A percentile compares a stretch with the other conserved stretches of the same genome.
phyloP scores from a whole-genome alignment of 2,113 vertebrate genomes.

The Alouatta palliata region DNA sequence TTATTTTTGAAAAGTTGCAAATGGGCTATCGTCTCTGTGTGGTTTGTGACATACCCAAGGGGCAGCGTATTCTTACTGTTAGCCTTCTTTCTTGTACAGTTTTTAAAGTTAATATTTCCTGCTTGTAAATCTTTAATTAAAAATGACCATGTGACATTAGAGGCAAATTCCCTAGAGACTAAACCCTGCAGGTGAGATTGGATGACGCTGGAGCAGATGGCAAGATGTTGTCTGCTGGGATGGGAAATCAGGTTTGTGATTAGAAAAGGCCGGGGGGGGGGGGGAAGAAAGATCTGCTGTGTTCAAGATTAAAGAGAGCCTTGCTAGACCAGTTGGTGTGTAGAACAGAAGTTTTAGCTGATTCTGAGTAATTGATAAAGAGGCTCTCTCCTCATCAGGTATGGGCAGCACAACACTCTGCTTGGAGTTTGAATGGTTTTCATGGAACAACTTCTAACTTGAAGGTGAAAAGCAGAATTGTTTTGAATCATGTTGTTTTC shows the following conservation, averaged over 20 bases:
- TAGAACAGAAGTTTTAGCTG: not conserved
- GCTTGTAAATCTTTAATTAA: conserved; percentile 32
- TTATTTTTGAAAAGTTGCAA: conserved; percentile 55
- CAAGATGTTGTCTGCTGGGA: not conserved
- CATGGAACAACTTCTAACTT: conserved; percentile 37
- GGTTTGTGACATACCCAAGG: not conserved
- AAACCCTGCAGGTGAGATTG: not conserved
- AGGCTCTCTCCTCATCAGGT: conserved; percentile 57
- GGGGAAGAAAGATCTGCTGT: not conserved
- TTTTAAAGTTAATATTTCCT: conserved; percentile 33
- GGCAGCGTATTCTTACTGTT: not conserved
- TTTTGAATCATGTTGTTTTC: conserved; percentile 62
- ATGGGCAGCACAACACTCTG: conserved; percentile 8
- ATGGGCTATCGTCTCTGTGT: not conserved
- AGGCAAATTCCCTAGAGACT: not conserved
- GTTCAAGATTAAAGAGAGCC: not conserved
- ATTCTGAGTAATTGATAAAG: conserved; percentile 61
- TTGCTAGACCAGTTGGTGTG: not conserved
- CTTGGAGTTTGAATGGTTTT: conserved; percentile 65
- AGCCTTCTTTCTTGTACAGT: not conserved
- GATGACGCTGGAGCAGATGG: not conserved
- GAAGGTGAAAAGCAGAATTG: conserved; percentile 42
- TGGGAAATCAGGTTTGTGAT: not conserved
- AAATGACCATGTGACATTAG: not conserved
- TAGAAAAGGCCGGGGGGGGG: not conserved